Conservation (phyloP, 2,888 invertebrate genomes). For the Strigamia crassipes region DNA sequence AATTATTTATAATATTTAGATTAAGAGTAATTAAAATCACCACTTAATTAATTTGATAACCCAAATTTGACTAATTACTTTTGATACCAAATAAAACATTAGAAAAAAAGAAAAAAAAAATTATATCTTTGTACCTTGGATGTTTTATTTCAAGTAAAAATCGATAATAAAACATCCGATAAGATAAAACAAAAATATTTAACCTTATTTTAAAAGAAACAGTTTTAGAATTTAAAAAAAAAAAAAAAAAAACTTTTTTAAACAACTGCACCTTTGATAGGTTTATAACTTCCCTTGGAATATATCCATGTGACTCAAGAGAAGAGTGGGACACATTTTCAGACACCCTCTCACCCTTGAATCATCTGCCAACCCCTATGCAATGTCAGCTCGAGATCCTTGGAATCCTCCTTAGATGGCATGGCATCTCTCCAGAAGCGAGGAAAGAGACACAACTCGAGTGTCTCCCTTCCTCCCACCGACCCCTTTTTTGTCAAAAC, state of each 20-base stretch:
- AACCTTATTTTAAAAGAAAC: not conserved
- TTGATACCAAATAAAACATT: not conserved
- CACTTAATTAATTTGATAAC: not conserved
- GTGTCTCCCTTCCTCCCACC: not conserved
- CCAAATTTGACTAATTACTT: not conserved
- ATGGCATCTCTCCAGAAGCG: constrained; percentile 17
- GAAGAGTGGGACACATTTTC: constrained; percentile 30
- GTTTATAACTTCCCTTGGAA: constrained; percentile 30
- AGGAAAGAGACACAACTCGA: constrained; percentile 12
- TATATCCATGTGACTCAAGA: constrained; percentile 16
- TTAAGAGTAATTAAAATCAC: not conserved
- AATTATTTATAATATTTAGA: not conserved
- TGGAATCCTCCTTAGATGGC: constrained; percentile 30
- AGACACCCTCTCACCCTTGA: constrained; percentile 30
- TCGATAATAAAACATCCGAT: not conserved
- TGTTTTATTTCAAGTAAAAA: not conserved
- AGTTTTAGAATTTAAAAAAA: not conserved
- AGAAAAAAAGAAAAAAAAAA: not conserved
- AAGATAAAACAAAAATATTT: not conserved
- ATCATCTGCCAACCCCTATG: constrained; percentile 30
- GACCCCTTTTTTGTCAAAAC: not conserved
- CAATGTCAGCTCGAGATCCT: constrained; percentile 26
- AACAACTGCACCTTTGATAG: constrained; percentile 30
- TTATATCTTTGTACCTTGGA: not conserved
- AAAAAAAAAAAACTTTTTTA: too few species aligned